These are phyloP conservation scores for Hoplodrina ambigua DNA, from an alignment of 2,888 invertebrate genomes.

Conservation along the genomic window DNA sequence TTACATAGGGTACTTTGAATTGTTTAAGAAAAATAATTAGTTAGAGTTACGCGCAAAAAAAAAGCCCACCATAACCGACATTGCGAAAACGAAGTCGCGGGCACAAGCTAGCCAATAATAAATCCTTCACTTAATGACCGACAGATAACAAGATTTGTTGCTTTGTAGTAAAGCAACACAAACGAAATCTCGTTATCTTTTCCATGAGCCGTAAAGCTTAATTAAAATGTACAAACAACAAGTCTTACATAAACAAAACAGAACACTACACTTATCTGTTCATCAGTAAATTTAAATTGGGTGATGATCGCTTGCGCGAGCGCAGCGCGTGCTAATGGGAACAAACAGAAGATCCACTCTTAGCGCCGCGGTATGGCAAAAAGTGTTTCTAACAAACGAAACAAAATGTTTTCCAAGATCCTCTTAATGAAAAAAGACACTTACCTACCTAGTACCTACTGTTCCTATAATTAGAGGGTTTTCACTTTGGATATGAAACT, in stretches of 20 bases:
- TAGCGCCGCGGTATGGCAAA: not conserved
- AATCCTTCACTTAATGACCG: conserved; percentile 9
- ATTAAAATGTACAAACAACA: conserved; percentile 36
- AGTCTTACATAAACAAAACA: conserved; percentile 43
- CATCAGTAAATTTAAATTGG: conserved; percentile 59
- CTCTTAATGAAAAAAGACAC: not conserved
- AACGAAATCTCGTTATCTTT: conserved; percentile 40
- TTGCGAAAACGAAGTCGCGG: no score
- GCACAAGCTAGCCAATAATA: not conserved
- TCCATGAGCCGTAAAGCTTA: conserved; percentile 33
- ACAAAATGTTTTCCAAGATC: not conserved
- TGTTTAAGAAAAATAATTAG: no score
- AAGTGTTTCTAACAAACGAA: not conserved
- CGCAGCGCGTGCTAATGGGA: conserved; percentile 3
- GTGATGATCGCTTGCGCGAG: conserved; percentile 55
- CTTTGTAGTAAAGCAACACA: conserved; percentile 10
- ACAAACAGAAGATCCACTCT: conserved; percentile 22
- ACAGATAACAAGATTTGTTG: no score
- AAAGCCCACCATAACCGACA: no score
- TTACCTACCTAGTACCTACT: no score
- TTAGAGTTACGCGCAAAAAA: no score
- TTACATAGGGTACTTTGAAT: no score
- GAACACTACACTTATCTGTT: conserved; percentile 52
- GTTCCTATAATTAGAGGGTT: no score
- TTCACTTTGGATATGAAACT: no score